Conservation (phyloP, 2,888 invertebrate species). For the Galeopsomyia nigrocyanea region DNA sequence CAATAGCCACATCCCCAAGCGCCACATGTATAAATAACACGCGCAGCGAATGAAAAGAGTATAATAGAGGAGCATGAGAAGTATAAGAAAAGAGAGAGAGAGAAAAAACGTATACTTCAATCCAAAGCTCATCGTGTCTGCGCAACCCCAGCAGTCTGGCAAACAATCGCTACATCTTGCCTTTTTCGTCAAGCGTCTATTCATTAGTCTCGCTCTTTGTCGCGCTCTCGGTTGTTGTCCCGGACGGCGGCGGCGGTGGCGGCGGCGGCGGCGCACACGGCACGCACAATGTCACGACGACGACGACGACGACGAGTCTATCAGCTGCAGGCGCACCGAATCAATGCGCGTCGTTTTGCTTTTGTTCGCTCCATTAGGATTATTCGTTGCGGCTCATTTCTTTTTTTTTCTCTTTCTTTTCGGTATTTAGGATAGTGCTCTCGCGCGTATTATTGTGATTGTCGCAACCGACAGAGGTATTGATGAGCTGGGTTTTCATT, state of each 20-base stretch:
- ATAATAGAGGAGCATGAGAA: too few species aligned
- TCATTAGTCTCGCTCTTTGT: slow-evolving; percentile 16
- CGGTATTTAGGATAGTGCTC: too few species aligned
- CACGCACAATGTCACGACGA: slow-evolving; percentile 14
- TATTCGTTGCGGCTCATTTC: slow-evolving; percentile 28
- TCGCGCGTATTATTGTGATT: too few species aligned
- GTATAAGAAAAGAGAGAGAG: too few species aligned
- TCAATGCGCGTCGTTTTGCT: not conserved
- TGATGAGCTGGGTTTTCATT: too few species aligned
- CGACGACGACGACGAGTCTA: not conserved
- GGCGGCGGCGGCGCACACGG: not conserved
- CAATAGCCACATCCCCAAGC: too few species aligned
- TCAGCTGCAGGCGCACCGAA: not conserved
- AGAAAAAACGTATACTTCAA: too few species aligned
- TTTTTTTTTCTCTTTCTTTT: not conserved
- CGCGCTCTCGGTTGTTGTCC: not conserved
- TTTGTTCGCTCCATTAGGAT: slow-evolving; percentile 37
- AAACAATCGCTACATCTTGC: not conserved
- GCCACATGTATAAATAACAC: too few species aligned
- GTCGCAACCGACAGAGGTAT: too few species aligned
- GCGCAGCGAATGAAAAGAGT: too few species aligned
- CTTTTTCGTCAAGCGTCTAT: slow-evolving; percentile 19
- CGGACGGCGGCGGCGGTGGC: too few species aligned
- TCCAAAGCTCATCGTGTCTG: not conserved
- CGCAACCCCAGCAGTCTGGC: not conserved